phyloP scores from a whole-genome alignment of 2,888 invertebrate species.

The Cantharis lateralis region DNA sequence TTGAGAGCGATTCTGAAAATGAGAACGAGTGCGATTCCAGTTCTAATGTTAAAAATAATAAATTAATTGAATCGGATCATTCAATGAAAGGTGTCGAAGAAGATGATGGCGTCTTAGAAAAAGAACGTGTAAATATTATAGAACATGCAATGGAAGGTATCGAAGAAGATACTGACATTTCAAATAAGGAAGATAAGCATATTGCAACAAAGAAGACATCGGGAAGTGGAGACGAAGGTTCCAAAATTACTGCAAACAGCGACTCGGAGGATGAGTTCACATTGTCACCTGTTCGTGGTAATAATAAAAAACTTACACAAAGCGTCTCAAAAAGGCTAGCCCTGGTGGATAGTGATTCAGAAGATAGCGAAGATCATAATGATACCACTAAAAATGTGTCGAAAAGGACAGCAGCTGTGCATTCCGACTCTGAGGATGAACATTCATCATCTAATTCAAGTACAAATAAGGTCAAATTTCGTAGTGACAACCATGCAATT shows the following conservation, averaged over 20 bases:
- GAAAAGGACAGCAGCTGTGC: constrained; percentile 23
- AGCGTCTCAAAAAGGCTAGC: constrained; percentile 7
- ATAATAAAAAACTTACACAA: neutral
- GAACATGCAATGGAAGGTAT: constrained; percentile 1
- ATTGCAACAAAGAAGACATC: neutral
- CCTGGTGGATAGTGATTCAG: constrained; percentile 37
- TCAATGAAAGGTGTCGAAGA: constrained; percentile 7
- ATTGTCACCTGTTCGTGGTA: neutral
- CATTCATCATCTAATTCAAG: neutral
- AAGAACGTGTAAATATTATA: neutral
- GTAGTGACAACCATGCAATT: neutral
- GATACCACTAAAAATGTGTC: neutral
- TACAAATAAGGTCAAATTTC: neutral
- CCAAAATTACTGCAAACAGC: neutral
- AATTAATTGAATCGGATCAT: neutral
- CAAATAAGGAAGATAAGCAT: neutral
- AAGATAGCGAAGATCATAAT: neutral
- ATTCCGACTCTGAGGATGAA: constrained; percentile 36
- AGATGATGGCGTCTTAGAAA: neutral
- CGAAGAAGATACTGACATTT: neutral
- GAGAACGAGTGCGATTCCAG: neutral
- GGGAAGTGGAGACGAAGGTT: neutral
- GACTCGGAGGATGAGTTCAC: neutral
- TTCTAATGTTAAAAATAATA: neutral
- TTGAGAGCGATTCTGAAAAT: constrained; percentile 36